Conservation (phyloP, 2,888 invertebrate genomes). For the Lottia scabra region DNA sequence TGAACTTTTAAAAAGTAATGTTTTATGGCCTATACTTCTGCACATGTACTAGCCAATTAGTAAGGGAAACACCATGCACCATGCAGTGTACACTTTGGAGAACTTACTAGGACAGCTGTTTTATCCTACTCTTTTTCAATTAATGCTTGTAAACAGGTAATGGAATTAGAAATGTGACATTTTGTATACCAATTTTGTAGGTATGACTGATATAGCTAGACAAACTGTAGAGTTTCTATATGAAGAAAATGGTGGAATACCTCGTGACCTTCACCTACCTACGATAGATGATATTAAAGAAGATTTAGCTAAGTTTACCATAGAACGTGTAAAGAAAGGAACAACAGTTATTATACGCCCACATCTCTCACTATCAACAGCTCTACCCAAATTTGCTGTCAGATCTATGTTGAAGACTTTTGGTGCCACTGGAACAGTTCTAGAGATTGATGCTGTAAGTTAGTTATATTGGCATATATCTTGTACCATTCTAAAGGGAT, state of each 20-base stretch:
- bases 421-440: constrained; percentile 67
- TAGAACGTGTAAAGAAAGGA: constrained; percentile 67
- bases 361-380: constrained; percentile 42
- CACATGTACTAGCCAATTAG: too few species aligned
- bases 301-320: constrained; percentile 68
- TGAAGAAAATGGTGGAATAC: constrained; percentile 69
- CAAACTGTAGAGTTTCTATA: constrained; percentile 70
- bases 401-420: constrained; percentile 68
- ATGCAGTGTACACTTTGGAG: too few species aligned
- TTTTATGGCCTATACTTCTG: too few species aligned
- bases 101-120: too few species aligned
- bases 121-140: too few species aligned
- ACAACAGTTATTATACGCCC: constrained; percentile 65
- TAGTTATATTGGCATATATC: too few species aligned
- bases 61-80: too few species aligned
- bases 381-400: constrained; percentile 67
- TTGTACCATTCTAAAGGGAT: too few species aligned
- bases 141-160: too few species aligned
- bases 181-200: constrained; percentile 32
- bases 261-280: constrained; percentile 68
- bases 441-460: constrained; percentile 67
- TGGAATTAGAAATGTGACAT: not conserved
- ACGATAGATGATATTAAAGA: constrained; percentile 69
- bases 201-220: constrained; percentile 69
- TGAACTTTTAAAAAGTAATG: too few species aligned